Evolutionary conservation across 1,140 invertebrate species (phyloP), one percentile per base, ranked within the genome.

Genomic region (Pseudomyrmex flavicornis): DNA sequence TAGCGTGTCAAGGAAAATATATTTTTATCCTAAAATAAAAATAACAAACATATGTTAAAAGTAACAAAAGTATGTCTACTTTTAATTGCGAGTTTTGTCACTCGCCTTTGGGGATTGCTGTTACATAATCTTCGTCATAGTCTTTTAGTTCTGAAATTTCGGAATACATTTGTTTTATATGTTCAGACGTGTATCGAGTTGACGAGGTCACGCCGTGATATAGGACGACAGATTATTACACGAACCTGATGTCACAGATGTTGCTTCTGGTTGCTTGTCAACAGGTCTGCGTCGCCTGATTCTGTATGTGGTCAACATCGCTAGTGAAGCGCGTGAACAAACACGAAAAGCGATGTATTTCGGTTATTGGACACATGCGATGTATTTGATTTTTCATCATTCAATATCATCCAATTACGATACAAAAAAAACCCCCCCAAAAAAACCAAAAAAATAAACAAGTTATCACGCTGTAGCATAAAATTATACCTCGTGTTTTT

Each of bases 191-290:
- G 15, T 59, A 80, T 70, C 66, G 59, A 80, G 22, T 80, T 80
- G 65, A 80, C 66, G 66, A 70, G 54, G n/a, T 59, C 35, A 56
- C 54, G 15, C 65, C 13, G 15, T 70, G 66, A 59, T 80, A 59
- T 50, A 59, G 54, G 35, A 22, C 66, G 76, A 80, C 66, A 80
- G 76, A 79, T 80, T 80, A 80, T 80, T 72, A 80, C 76, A 80
- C 12, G 61, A 61, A 65, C 48, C 72, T 68, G 63, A 77, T 77
- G 75, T 68, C 66, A 70, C 76, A 70, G 76, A 54, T 80, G 76
- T 80, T 72, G 66, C 76, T 59, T 12, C 44, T 70, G 66, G 66
- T 70, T 80, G 76, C 76, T 35, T 80, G 76, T 80, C 76, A 80
- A 80, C 76, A 80, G 76, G 76, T 80, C 59, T 61, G 46, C 66